These are phyloP conservation scores for Lissonota sp. DNA, from an alignment of 2,888 invertebrate species.

Conservation along the genomic window DNA sequence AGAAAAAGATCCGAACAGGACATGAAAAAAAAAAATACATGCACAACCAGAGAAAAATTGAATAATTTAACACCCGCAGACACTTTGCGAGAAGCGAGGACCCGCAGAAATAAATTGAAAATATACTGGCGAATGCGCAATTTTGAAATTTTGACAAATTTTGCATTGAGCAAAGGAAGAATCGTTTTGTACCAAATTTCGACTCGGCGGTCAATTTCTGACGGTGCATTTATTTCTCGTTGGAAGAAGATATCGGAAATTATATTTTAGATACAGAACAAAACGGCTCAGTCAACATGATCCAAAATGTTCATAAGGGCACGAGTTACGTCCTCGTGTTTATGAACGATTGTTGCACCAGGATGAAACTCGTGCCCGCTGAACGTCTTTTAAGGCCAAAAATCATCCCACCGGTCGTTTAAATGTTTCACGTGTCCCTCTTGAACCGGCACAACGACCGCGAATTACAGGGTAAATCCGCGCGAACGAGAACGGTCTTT, in stretches of 20 bases:
- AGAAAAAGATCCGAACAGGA: slow-evolving; percentile 26
- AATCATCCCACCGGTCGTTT: slow-evolving; percentile 29
- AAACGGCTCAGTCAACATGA: background rate
- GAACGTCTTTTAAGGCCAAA: slow-evolving; percentile 22
- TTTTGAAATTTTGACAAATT: too few species aligned
- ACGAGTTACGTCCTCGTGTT: background rate
- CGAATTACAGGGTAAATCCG: slow-evolving; percentile 42
- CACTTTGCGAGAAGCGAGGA: too few species aligned
- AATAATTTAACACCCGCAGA: too few species aligned
- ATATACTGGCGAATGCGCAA: too few species aligned
- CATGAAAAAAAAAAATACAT: slow-evolving; percentile 7
- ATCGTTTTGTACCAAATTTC: too few species aligned
- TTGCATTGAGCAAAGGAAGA: too few species aligned
- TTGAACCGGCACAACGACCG: slow-evolving; percentile 26
- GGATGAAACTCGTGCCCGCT: background rate
- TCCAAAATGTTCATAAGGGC: background rate
- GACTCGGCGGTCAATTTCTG: too few species aligned
- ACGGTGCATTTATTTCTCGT: too few species aligned
- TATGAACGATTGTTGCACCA: background rate
- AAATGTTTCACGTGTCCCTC: slow-evolving; percentile 30
- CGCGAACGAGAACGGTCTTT: slow-evolving; percentile 6
- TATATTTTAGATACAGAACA: too few species aligned
- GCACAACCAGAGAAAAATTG: too few species aligned
- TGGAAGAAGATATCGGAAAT: too few species aligned
- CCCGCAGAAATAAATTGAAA: too few species aligned